A percentile compares a stretch with the other conserved stretches of the same genome.
Conservation (phyloP, 2,888 invertebrate genomes). For the Volucella inflata region DNA sequence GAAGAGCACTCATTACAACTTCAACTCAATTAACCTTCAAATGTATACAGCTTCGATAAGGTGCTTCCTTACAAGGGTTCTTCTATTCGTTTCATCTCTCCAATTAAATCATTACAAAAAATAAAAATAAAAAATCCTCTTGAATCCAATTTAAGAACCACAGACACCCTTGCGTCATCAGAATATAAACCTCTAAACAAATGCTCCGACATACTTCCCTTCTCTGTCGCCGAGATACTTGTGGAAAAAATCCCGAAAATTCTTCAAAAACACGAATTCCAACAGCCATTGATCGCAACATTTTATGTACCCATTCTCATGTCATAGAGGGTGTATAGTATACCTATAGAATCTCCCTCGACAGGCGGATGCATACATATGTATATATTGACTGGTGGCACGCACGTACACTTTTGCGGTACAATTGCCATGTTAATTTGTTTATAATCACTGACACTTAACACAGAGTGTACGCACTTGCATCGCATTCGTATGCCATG, state of each 20-base stretch:
- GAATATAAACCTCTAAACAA: constrained; percentile 23
- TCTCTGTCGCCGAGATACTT: background rate
- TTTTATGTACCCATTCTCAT: constrained; percentile 32
- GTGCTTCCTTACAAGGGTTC: constrained; percentile 8
- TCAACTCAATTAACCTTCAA: constrained; percentile 34
- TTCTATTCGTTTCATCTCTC: constrained; percentile 39
- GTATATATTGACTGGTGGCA: constrained; percentile 1
- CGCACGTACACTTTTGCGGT: constrained; percentile 59
- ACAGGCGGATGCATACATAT: constrained; percentile 40
- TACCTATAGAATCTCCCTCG: no score
- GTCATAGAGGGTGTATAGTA: constrained; percentile 5
- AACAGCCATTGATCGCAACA: background rate
- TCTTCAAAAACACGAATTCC: constrained; percentile 19
- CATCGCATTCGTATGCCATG: background rate
- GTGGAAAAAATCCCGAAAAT: constrained; percentile 16
- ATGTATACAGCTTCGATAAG: constrained; percentile 11
- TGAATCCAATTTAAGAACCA: constrained; percentile 18
- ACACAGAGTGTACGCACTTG: constrained; percentile 57
- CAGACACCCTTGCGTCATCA: background rate
- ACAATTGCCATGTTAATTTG: constrained; percentile 74
- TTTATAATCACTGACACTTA: constrained; percentile 75
- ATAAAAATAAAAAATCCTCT: constrained; percentile 6
- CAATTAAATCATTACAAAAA: constrained; percentile 48
- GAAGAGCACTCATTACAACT: background rate
- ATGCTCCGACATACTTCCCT: constrained; percentile 20